Percentiles rank a stretch among this genome's conserved stretches.
Conservation (phyloP, 2,797 vertebrate genomes). For the Amazona finschi region DNA sequence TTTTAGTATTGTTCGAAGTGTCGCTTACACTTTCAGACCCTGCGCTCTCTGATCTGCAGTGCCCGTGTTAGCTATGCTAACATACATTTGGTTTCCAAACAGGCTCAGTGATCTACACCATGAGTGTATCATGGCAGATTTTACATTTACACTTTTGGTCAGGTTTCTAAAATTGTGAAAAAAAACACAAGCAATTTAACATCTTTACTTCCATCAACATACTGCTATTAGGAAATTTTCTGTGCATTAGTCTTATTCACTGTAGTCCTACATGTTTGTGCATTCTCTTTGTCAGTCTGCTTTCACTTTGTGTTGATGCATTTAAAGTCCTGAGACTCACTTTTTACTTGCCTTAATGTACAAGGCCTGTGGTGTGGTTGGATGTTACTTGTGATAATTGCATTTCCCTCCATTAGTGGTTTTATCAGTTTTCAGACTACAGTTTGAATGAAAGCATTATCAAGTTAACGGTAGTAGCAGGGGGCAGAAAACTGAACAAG, state of each 20-base stretch:
- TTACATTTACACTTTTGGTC: neutral
- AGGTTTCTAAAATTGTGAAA: neutral
- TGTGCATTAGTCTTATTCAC: neutral
- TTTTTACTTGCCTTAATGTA: neutral
- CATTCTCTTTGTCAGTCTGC: neutral
- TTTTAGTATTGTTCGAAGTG: neutral
- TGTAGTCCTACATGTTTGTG: neutral
- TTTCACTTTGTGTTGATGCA: neutral
- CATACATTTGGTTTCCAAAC: rapidly evolving
- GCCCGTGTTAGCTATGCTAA: neutral
- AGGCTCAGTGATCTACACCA: neutral
- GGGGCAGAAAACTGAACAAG: neutral
- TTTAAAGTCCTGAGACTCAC: neutral
- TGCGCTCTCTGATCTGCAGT: neutral
- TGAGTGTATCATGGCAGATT: neutral
- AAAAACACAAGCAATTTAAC: neutral
- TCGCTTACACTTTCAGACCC: neutral
- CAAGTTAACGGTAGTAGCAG: neutral
- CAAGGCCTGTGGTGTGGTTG: neutral
- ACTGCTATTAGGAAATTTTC: neutral
- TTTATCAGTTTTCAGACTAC: neutral
- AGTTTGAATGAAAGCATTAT: neutral
- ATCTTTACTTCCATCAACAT: neutral
- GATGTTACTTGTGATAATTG: neutral
- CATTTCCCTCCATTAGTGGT: neutral